phyloP scores from a whole-genome alignment of 1,140 invertebrate genomes.

The Euglossa dilemma region DNA sequence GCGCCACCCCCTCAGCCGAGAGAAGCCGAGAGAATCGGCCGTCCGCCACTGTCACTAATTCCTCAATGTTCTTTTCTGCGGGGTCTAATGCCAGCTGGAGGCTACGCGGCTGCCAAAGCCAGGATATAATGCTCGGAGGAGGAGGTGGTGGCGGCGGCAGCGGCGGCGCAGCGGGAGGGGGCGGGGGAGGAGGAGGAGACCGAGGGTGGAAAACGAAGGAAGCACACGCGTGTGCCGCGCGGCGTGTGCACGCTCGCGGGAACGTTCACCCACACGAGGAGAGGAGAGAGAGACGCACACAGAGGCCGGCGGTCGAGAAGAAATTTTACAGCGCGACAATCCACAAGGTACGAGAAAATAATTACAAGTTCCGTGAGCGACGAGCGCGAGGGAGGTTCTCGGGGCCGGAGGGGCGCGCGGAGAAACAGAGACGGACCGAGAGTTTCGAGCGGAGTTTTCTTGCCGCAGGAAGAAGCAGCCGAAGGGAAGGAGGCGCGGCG shows the following conservation, averaged over 20 bases:
- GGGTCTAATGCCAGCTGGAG: slow-evolving; percentile 69
- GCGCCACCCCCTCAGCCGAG: slow-evolving; percentile 15
- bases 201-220: slow-evolving; percentile 35
- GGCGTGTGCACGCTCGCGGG: not conserved
- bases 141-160: slow-evolving; percentile 55
- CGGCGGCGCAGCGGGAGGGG: too few relatives aligned
- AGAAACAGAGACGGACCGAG: slow-evolving; percentile 12
- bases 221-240: not conserved
- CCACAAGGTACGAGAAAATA: slow-evolving; percentile 74
- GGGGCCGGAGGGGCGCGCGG: not conserved
- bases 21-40: slow-evolving; percentile 45
- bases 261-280: not conserved
- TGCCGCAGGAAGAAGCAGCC: slow-evolving; percentile 42
- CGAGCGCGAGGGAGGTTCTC: slow-evolving; percentile 15
- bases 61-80: slow-evolving; percentile 62
- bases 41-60: slow-evolving; percentile 48
- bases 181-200: slow-evolving; percentile 43
- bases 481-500: slow-evolving; percentile 30
- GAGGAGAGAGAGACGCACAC: not conserved
- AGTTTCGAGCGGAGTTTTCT: slow-evolving; percentile 57
- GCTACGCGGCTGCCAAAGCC: slow-evolving; percentile 52
- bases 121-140: slow-evolving; percentile 60
- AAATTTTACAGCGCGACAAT: slow-evolving; percentile 78
- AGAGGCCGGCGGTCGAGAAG: slow-evolving; percentile 32
- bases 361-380: slow-evolving; percentile 70